Evolutionary conservation across 2,888 invertebrate genomes (phyloP).

Genomic region (Enoplolaimus lenunculus): DNA sequence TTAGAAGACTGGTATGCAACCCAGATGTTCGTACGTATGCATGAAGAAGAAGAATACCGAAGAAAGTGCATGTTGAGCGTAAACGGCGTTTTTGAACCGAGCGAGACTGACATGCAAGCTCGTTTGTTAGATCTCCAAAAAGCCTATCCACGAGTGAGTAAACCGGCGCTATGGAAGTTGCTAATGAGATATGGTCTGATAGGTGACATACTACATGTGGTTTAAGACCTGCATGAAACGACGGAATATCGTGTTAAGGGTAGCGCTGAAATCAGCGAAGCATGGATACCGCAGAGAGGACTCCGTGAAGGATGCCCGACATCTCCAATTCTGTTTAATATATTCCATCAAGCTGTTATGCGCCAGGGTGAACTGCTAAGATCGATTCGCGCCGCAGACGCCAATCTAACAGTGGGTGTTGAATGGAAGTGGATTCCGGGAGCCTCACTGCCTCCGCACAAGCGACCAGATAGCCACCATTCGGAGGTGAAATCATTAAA

Average conservation of each 20-base stretch:
- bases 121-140: not conserved
- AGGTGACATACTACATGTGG: not conserved
- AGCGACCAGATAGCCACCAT: constrained; percentile 10
- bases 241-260: not conserved
- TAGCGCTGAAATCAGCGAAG: not conserved
- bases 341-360: not conserved
- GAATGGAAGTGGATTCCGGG: constrained; percentile 6
- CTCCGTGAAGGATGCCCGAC: not conserved
- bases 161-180: not conserved
- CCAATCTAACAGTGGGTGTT: not conserved
- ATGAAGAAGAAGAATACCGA: not conserved
- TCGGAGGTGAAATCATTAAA: not conserved
- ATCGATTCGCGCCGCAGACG: not conserved
- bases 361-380: not conserved
- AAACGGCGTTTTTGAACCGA: not conserved
- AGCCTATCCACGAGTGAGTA: not conserved
- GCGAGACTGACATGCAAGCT: not conserved
- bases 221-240: not conserved
- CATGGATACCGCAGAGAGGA: not conserved
- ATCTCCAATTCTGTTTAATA: not conserved
- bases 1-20: not conserved
- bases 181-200: not conserved
- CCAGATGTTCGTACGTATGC: not conserved
- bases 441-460: not conserved
- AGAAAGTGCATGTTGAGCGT: not conserved